These are phyloP conservation scores for Apomyelois bistriatella DNA, from an alignment of 2,888 invertebrate genomes.

Conservation along the genomic window DNA sequence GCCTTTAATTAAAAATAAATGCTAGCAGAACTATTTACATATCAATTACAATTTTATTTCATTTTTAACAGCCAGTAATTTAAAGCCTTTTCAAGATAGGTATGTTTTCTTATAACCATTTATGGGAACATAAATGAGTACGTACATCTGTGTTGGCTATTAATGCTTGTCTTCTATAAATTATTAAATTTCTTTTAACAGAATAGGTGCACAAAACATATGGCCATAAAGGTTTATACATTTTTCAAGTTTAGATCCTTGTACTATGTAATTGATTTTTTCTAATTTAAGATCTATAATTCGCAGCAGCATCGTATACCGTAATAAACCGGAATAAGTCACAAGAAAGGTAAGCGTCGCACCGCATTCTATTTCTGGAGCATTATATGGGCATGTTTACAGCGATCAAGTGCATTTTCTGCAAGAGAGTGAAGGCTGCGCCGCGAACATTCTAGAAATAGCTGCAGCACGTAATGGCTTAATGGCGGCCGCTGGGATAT, in stretches of 20 bases:
- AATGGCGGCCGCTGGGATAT: background rate
- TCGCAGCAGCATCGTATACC: background rate
- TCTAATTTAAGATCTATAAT: background rate
- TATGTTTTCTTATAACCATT: too few species aligned
- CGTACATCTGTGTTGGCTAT: too few species aligned
- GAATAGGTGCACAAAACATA: background rate
- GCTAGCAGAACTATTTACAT: background rate
- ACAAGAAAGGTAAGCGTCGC: background rate
- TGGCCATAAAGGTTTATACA: background rate
- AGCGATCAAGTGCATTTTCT: constrained; percentile 7
- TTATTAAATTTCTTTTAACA: too few species aligned
- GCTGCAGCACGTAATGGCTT: constrained; percentile 7
- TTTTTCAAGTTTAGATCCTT: background rate
- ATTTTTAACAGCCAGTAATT: too few species aligned
- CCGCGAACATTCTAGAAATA: constrained; percentile 12
- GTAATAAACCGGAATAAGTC: background rate
- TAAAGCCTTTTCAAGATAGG: too few species aligned
- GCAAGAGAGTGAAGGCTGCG: constrained; percentile 9
- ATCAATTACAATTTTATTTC: background rate
- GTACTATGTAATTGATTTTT: background rate
- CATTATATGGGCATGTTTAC: constrained; percentile 10
- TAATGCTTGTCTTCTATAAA: too few species aligned
- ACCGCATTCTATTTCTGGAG: constrained; percentile 8
- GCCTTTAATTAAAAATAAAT: background rate
- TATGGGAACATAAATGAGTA: too few species aligned